These are phyloP conservation scores for Centruroides vittatus DNA, from an alignment of 1,140 invertebrate genomes.

Conservation along the genomic window DNA sequence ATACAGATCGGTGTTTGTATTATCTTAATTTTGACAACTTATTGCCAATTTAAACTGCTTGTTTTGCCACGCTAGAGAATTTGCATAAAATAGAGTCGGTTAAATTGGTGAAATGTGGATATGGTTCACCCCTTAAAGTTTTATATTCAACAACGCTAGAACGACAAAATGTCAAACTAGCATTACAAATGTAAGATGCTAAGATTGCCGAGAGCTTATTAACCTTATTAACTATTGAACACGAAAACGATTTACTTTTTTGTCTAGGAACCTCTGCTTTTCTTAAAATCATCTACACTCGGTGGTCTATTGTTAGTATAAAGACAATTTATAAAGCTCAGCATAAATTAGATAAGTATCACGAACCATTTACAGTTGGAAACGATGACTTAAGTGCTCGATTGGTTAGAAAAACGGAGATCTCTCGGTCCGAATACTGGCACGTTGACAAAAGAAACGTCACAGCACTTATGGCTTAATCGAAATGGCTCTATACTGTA, in stretches of 20 bases:
- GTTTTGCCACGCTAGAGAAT: not conserved
- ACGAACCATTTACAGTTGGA: slow-evolving; percentile 5
- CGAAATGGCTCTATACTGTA: slow-evolving; percentile 5
- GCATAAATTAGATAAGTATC: not conserved
- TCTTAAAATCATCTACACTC: slow-evolving; percentile 7
- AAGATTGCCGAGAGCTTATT: not conserved
- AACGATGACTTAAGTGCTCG: slow-evolving; percentile 5
- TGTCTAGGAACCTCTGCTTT: slow-evolving; percentile 6
- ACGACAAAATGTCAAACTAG: slow-evolving; percentile 16
- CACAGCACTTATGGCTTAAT: slow-evolving; percentile 9
- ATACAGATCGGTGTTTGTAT: not conserved
- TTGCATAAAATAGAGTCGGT: slow-evolving; percentile 1
- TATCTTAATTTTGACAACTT: not conserved
- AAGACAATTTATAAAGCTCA: slow-evolving; percentile 5
- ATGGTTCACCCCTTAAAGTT: slow-evolving; percentile 4
- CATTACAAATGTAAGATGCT: not conserved
- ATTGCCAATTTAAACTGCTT: not conserved
- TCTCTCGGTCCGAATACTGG: not conserved
- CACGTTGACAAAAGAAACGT: slow-evolving; percentile 7
- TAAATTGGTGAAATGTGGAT: slow-evolving; percentile 8
- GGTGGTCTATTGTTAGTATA: slow-evolving; percentile 15
- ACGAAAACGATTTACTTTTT: slow-evolving; percentile 3
- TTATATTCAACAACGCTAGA: slow-evolving; percentile 11
- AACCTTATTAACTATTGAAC: slow-evolving; percentile 13
- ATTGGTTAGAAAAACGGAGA: slow-evolving; percentile 12